Base-by-base conservation (phyloP, 1,140 invertebrate species). In the Goniozus legneri region DNA sequence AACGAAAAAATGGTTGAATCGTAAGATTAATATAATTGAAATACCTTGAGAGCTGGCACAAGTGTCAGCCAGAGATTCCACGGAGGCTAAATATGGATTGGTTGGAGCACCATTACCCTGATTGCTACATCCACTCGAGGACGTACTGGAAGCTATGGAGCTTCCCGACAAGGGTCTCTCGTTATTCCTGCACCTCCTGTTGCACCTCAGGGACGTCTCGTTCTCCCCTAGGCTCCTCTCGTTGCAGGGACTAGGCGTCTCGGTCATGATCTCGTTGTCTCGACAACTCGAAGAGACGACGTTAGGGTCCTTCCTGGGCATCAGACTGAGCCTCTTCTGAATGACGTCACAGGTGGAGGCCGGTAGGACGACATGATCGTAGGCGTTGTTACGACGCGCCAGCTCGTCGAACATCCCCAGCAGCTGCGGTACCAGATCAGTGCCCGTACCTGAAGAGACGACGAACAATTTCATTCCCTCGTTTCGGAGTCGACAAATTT, bases 71-170 rank as follows among this genome's bases (percentile, higher is more conserved):
- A 89, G 72, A 44, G 86, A 88, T 66, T 91, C 88, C 44, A 88
- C 86, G 13, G 87, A 89, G 31, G 87, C 86, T 66, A 89, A 71
- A 74, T 89, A 89, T n/a, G 86, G 82, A 58, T 76, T 76, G 37
- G 73, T 77, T 42, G 66, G 50, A 46, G 57, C 64, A 32, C 63
- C 56, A 39, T 69, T 72, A 45, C 69, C 72, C 44, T 67, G 67
- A 64, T 71, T 70, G 51, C 69, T 74, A 45, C 66, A 65, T 38
- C 69, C 67, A 42, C 69, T 69, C 48, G 88, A 89, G 2, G 86
- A 88, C 32, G 84, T 87, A 10, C 88, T 89, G 2, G 88, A 91
- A 2, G 85, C 84, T 41, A 88, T 88, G 33, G 87, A 91, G 70
- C 88, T 90, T 59, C 88, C 86, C 30, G 88, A 91, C 14, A 89